Evolutionary conservation across 2,888 invertebrate species (phyloP), one percentile per base, ranked within the genome.

Genomic region (Sarcophaga rosellei): DNA sequence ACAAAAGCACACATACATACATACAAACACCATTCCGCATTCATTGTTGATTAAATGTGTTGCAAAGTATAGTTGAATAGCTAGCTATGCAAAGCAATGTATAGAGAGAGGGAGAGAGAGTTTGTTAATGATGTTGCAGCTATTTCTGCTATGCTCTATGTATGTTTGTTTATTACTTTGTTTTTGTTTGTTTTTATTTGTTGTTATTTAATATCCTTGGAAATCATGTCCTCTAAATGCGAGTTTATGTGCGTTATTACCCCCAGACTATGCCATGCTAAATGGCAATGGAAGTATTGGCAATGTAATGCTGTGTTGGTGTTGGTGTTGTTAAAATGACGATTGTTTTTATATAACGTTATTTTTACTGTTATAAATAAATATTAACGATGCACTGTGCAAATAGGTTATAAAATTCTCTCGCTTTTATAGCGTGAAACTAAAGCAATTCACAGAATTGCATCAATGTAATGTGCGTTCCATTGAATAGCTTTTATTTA

Each of bases 191-290:
- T 79, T 84, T 79, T 69, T 53, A 76, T 84, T 84, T 65, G 68
- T 20, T 74, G 84, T 78, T 78, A 86, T 84, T 77, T 84, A 81
- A 86, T 84, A 86, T 86, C 74, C 77, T 77, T 78, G 80, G 77
- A 81, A 79, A 81, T 53, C 21, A 76, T 69, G 63, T 65, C 69
- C 70, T 77, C 59, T 20, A 53, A 61, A 8, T 81, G 63, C 57
- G 62, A 45, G 65, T 72, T 25, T 79, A 47, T 59, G 47, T 53
- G 17, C 53, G 53, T 17, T 53, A 15, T 53, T 15, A 15, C 17
- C 12, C 12, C 53, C 53, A 53, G 61, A 17, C n/a, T 44, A 68
- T 44, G 35, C 15, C n/a, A 20, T n/a, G 68, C 8, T 21, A 62
- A 65, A 73, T 77, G 74, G 63, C 78, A 45, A 45, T 25, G n/a